These are phyloP conservation scores for Xiphydria camelus DNA, from an alignment of 2,888 invertebrate species.

Conservation along the genomic window DNA sequence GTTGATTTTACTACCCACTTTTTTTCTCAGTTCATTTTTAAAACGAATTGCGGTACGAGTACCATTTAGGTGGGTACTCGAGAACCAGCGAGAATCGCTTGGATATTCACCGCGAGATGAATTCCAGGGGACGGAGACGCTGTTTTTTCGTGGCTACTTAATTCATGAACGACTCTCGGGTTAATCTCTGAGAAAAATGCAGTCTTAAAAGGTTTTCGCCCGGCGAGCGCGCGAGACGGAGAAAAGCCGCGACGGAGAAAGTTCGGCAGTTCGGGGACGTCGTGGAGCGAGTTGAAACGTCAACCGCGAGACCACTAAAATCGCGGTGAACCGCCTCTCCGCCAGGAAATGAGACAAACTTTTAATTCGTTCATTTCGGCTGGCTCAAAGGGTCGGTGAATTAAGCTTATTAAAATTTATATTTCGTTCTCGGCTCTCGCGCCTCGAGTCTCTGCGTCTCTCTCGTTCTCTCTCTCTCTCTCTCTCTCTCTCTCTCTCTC, in stretches of 20 bases:
- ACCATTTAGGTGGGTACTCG: no score
- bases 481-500: conserved; percentile 18
- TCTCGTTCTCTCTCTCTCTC: no score
- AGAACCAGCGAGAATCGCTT: no score
- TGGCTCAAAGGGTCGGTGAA: conserved; percentile 53
- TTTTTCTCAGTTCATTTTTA: no score
- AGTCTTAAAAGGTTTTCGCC: no score
- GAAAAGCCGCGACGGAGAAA: conserved; percentile 44
- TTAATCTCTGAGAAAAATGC: no score
- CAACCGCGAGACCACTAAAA: conserved; percentile 53
- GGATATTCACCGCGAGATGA: no score
- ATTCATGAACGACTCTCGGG: no score
- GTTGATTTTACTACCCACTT: no score
- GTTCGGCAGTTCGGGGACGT: conserved; percentile 44
- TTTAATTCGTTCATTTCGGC: conserved; percentile 57
- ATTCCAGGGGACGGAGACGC: no score
- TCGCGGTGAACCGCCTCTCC: conserved; percentile 21
- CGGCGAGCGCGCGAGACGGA: background rate
- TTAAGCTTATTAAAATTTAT: conserved; percentile 57
- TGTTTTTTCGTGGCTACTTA: no score
- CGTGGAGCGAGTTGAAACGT: conserved; percentile 48
- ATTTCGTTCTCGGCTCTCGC: conserved; percentile 34
- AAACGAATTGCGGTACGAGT: no score
- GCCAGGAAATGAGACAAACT: conserved; percentile 53
- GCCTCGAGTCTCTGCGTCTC: conserved; percentile 17